Evolutionary conservation across 2,888 invertebrate genomes (phyloP).

Genomic region (Leptopilina drosophilae): DNA sequence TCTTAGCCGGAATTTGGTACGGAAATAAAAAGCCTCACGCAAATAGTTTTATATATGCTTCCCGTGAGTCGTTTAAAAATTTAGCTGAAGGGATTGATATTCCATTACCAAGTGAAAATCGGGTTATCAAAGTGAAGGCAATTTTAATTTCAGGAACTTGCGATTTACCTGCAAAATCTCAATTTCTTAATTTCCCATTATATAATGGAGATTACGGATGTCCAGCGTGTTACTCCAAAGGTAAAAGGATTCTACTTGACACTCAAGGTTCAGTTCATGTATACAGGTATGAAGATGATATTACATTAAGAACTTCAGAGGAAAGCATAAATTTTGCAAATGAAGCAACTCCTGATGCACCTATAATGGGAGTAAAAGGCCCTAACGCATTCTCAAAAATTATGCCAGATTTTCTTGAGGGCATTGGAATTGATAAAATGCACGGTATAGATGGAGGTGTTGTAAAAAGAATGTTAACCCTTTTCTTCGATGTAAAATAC

Average conservation of each 20-base stretch:
- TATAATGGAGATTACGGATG: constrained; percentile 55
- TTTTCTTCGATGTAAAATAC: constrained; percentile 47
- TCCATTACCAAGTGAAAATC: constrained; percentile 33
- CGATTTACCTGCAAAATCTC: constrained; percentile 52
- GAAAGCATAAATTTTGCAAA: constrained; percentile 46
- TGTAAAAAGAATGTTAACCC: constrained; percentile 48
- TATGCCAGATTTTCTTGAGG: constrained; percentile 42
- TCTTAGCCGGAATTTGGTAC: background rate
- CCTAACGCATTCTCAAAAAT: constrained; percentile 42
- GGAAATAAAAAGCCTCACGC: constrained; percentile 8
- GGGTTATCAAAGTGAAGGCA: background rate
- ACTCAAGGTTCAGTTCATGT: constrained; percentile 46
- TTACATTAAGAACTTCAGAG: constrained; percentile 45
- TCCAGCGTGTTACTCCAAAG: constrained; percentile 47
- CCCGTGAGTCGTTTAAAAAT: constrained; percentile 17
- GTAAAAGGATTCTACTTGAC: constrained; percentile 42
- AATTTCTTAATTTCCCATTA: constrained; percentile 51
- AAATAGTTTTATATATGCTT: constrained; percentile 11
- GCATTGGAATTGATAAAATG: constrained; percentile 50
- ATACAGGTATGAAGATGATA: constrained; percentile 50
- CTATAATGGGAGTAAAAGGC: constrained; percentile 49
- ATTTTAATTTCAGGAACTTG: constrained; percentile 47
- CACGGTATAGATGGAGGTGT: constrained; percentile 50
- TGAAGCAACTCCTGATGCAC: constrained; percentile 44
- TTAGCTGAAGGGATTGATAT: constrained; percentile 29